These are phyloP conservation scores for Phymorhynchus buccinoides DNA, from an alignment of 1,140 invertebrate species.

Conservation along the genomic window DNA sequence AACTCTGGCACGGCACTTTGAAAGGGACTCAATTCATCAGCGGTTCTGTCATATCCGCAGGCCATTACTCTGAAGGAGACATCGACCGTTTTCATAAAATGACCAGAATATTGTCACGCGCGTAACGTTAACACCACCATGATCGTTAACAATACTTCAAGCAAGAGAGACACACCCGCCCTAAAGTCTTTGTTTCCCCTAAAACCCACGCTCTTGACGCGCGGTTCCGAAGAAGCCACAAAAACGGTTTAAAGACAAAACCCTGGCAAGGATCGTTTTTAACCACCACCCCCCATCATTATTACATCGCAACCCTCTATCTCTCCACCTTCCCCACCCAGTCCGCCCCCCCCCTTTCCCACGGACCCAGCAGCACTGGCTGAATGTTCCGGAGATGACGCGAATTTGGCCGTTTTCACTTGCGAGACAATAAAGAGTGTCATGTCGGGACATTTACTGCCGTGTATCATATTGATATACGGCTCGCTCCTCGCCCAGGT, in stretches of 20 bases:
- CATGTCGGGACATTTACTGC: constrained; percentile 33
- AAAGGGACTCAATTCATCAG: no score
- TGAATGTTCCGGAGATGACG: constrained; percentile 26
- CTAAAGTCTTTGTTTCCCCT: no score
- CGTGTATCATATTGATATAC: constrained; percentile 35
- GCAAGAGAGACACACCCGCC: no score
- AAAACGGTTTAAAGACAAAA: background rate
- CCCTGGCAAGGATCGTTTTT: background rate
- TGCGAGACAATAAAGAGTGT: constrained; percentile 31
- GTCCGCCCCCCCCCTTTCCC: background rate
- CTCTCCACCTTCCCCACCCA: background rate
- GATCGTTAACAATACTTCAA: no score
- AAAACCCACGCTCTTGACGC: background rate
- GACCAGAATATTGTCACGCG: constrained; percentile 10
- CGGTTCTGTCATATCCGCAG: no score
- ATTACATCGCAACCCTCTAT: background rate
- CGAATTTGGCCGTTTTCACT: constrained; percentile 31
- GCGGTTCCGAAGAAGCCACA: background rate
- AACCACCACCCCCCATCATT: no score
- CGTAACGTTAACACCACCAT: background rate
- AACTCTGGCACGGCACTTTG: no score
- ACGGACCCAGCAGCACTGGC: background rate
- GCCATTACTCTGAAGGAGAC: no score
- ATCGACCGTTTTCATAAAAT: no score
- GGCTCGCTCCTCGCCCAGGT: background rate